Conservation (phyloP, 2,113 vertebrate species). For the Hassar affinis region DNA sequence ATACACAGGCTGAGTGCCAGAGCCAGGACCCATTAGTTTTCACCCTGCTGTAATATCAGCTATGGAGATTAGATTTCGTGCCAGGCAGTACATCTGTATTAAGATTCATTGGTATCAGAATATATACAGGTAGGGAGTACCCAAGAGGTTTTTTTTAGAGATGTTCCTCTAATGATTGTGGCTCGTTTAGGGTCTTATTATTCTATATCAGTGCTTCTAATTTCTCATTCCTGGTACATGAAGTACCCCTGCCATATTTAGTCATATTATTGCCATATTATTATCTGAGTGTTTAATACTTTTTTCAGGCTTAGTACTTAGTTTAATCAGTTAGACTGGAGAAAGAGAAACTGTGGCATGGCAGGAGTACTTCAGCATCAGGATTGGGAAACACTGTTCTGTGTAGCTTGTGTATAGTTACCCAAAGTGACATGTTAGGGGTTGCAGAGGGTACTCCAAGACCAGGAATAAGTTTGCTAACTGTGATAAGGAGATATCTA, state of each 20-base stretch:
- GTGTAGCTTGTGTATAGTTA: not conserved
- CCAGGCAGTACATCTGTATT: not conserved
- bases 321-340: not conserved
- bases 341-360: not conserved
- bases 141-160: not conserved
- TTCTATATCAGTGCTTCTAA: not conserved
- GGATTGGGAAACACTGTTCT: not conserved
- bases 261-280: too few species aligned
- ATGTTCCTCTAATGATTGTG: not conserved
- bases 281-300: not conserved
- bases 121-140: not conserved
- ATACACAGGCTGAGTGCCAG: conserved; percentile 1
- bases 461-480: not conserved
- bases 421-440: not conserved
- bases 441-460: not conserved
- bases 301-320: not conserved
- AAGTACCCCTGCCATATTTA: not conserved
- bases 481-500: not conserved
- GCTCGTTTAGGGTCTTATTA: not conserved
- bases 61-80: not conserved
- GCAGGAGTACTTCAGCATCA: too few species aligned
- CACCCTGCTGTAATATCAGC: not conserved
- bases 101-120: not conserved
- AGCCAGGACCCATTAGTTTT: conserved; percentile 14
- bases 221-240: not conserved